These are phyloP conservation scores for Zele albiditarsus DNA, from an alignment of 2,888 invertebrate genomes.

Conservation along the genomic window DNA sequence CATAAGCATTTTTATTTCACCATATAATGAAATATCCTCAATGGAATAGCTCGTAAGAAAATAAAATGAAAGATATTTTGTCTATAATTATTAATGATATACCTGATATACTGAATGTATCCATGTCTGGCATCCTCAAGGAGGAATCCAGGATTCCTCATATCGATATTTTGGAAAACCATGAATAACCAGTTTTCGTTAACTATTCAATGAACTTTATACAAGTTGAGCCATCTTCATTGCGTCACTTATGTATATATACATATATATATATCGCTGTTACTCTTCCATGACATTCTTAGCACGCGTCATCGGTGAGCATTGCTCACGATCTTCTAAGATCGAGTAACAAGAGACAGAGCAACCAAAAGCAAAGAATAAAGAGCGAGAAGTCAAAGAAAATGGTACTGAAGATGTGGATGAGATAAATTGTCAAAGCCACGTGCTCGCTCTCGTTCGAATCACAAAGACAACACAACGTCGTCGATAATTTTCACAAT, in stretches of 20 bases:
- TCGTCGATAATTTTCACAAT: background rate
- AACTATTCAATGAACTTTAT: constrained; percentile 7
- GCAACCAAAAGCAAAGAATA: background rate
- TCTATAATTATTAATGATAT: constrained; percentile 20
- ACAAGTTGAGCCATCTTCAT: constrained; percentile 22
- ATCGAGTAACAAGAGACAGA: background rate
- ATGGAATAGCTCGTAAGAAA: no score
- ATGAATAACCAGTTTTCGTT: constrained; percentile 50
- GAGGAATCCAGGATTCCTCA: constrained; percentile 71
- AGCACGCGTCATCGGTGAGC: constrained; percentile 25
- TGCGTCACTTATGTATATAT: constrained; percentile 29
- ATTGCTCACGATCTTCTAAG: constrained; percentile 22
- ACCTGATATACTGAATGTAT: constrained; percentile 71
- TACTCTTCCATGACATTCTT: constrained; percentile 9
- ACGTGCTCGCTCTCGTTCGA: constrained; percentile 28
- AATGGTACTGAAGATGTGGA: background rate
- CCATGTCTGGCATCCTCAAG: constrained; percentile 71
- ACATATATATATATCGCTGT: background rate
- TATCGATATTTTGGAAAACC: constrained; percentile 71
- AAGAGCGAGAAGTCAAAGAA: constrained; percentile 6
- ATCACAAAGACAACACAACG: constrained; percentile 17
- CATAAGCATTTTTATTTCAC: background rate
- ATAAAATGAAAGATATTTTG: no score
- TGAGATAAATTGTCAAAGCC: constrained; percentile 21
- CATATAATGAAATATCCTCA: background rate